Evolutionary conservation across 2,797 vertebrate genomes (phyloP), one percentile per base, ranked within the genome.

Genomic region (Poecile montanus): DNA sequence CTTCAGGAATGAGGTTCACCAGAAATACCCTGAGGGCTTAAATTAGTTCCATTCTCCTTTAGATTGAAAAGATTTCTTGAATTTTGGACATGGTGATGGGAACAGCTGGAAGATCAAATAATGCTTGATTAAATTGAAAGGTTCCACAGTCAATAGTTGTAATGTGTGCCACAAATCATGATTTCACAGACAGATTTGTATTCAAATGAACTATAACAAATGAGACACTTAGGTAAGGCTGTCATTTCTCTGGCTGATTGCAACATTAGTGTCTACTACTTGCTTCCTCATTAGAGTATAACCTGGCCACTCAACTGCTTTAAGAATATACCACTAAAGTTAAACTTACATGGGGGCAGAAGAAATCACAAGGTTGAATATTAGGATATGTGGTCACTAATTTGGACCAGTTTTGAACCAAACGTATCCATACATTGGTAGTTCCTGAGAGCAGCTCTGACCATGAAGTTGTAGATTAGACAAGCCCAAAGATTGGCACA

Each of bases 281-380:
- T 72, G 11, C 10, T 84, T 7, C 11, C 32, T 32, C 3, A 1
- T 25, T 65, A 18, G 10, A 61, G 34, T 38, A 50, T 54, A 36
- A 72, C 19, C 15, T 0, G 0, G 15, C 10, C 16, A 65, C 32
- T 27, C 22, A 62, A 51, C 16, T 32, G 7, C 20, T 26, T 4
- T 22, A 78, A 75, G 29, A 84, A 72, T 11, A 9, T 22, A 21
- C 4, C 20, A 27, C 18, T 48, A 45, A 6, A 84, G 42, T 48
- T n/a, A 22, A 78, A n/a, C 3, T 68, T 42, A 27, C n/a, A 2
- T 81, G 16, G 6, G 2, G 12, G 5, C 9, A 47, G 60, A 79
- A 70, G 17, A 26, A 78, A 75, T 54, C 18, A 42, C 38, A 79
- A 78, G 53, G 34, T 36, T 51, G 40, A 84, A 23, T 75, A 45